Conservation (phyloP, 1,140 invertebrate genomes). For the Lamellibrachia luymesi region DNA sequence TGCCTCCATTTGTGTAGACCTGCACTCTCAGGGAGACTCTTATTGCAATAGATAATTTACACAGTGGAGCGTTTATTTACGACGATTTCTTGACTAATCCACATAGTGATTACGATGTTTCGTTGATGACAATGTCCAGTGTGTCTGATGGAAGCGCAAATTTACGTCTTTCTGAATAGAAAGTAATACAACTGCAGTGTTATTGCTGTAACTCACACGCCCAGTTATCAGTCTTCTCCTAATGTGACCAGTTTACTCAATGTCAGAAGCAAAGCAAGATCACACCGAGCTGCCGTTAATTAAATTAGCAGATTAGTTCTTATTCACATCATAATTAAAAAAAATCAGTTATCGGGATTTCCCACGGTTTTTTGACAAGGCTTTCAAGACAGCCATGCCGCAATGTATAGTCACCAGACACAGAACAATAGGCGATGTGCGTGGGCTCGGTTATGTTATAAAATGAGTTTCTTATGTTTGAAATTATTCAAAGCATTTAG, state of each 20-base stretch:
- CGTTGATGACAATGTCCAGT: background rate
- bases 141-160: background rate
- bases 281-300: background rate
- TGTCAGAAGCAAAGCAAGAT: background rate
- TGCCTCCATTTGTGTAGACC: no score
- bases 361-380: background rate
- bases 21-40: no score
- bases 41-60: no score
- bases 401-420: background rate
- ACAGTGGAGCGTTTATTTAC: no score
- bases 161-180: background rate
- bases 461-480: no score
- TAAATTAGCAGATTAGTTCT: background rate
- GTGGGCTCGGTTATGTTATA: background rate
- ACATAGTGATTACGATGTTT: background rate
- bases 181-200: background rate
- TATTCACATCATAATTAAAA: background rate
- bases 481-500: no score
- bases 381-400: background rate
- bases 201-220: background rate
- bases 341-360: background rate
- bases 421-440: background rate
- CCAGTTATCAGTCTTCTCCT: background rate
- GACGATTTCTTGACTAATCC: no score
- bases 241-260: background rate